Base-by-base conservation (phyloP, 2,888 invertebrate genomes). In the Apamea epomidion region DNA sequence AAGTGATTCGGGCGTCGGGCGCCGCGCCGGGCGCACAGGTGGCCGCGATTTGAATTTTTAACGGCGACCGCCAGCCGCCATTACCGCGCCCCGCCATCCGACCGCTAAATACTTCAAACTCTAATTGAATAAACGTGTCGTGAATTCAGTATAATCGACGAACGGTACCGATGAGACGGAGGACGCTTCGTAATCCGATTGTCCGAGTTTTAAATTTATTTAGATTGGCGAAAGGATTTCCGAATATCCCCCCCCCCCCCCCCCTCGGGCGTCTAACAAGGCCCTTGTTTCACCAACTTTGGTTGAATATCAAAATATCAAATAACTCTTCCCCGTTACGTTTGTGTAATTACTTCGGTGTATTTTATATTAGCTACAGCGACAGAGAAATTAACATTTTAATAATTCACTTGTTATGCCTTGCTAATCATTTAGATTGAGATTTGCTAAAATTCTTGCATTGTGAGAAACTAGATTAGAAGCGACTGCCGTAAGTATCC, bases 111-210 rank as follows among this genome's bases (percentile, higher is more conserved):
- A 94, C 94, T 94, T 92, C 91, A 90, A 93, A 92, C 91, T 93
- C 94, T 95, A 95, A 94, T 95, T 95, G 94, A 94, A 94, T 94
- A 94, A 94, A 93, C 95, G 94, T 95, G 94, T 95, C 93, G 91
- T 90, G 92, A 92, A 93, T 93, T 89, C 91, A 87, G 90, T 92
- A 93, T 93, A 92, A 94, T 94, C 93, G 93, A 88, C 90, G 91
- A 90, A 88, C 86, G 85, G 90, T 85, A 74, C 88, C 92, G 90
- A 92, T 92, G 90, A 91, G 89, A 90, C 91, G 91, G 84, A 90
- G 76, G 83, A 88, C 73, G 89, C 87, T 82, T 74, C 81, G 80
- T 88, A 90, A 91, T 92, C 90, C 89, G 90, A 91, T 91, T 89
- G 89, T 88, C 87, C 85, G 88, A 91, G 90, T 92, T 92, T 93